A percentile compares a stretch with the other conserved stretches of the same genome.
Evolutionary conservation across 2,888 invertebrate genomes (phyloP).

Genomic region (Andrena minutula): DNA sequence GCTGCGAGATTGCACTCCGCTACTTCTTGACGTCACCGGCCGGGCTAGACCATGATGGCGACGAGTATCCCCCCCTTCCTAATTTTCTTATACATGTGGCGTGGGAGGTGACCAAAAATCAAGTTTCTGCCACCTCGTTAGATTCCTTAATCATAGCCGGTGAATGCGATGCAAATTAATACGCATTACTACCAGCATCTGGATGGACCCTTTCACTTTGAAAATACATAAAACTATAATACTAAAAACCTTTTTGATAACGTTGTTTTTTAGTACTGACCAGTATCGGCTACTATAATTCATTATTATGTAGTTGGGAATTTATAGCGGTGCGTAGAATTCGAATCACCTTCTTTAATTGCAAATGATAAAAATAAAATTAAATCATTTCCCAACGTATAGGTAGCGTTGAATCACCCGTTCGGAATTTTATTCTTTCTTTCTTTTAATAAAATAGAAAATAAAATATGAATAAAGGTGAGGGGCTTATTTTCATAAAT

Average conservation of each 20-base stretch:
- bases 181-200: neutral
- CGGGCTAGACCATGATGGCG: slow-evolving; percentile 72
- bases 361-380: too few relatives aligned
- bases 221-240: neutral
- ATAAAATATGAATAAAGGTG: neutral
- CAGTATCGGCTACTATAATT: too few relatives aligned
- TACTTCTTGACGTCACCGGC: slow-evolving; percentile 69
- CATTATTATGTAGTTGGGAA: too few relatives aligned
- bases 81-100: slow-evolving; percentile 20
- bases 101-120: slow-evolving; percentile 27
- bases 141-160: neutral
- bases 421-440: neutral
- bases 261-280: neutral
- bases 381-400: too few relatives aligned
- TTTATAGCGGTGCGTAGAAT: too few relatives aligned
- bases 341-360: too few relatives aligned
- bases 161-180: neutral
- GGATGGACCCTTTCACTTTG: neutral
- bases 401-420: too few relatives aligned
- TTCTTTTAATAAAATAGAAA: slow-evolving; percentile 16
- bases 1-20: slow-evolving; percentile 55
- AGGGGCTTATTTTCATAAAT: slow-evolving; percentile 51
- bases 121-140: neutral
- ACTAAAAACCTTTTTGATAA: neutral
- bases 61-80: slow-evolving; percentile 36